These are phyloP conservation scores for Meriones unguiculatus DNA, from an alignment of 2,113 vertebrate genomes.

Conservation along the genomic window DNA sequence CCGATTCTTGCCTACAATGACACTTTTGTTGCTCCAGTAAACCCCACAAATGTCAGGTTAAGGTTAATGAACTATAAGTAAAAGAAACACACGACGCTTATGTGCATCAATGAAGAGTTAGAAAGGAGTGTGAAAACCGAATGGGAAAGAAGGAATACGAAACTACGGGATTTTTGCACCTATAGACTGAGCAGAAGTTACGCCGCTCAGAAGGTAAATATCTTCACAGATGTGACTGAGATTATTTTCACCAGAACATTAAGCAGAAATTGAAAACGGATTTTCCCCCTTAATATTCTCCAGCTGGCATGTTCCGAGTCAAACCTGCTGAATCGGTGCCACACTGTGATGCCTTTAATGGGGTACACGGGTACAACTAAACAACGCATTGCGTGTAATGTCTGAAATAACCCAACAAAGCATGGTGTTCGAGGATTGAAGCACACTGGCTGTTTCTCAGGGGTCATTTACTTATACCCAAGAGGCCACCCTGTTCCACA, in stretches of 20 bases:
- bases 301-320: conserved; percentile 86
- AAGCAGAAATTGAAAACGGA: conserved; percentile 87
- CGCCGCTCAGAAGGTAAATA: conserved; percentile 81
- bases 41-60: conserved; percentile 75
- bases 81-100: conserved; percentile 73
- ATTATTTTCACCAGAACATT: conserved; percentile 89
- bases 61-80: conserved; percentile 76
- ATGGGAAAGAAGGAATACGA: conserved; percentile 28
- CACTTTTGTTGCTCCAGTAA: conserved; percentile 83
- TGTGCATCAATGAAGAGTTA: conserved; percentile 74
- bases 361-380: conserved; percentile 80
- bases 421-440: conserved; percentile 82
- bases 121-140: conserved; percentile 70
- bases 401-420: conserved; percentile 85
- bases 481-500: conserved; percentile 80
- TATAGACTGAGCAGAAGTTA: conserved; percentile 66
- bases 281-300: conserved; percentile 85
- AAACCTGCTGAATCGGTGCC: conserved; percentile 82
- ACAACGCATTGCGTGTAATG: conserved; percentile 86
- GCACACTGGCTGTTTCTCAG: conserved; percentile 77
- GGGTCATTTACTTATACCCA: conserved; percentile 85
- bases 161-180: conserved; percentile 14
- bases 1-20: conserved; percentile 82
- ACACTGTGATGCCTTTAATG: conserved; percentile 88
- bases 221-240: conserved; percentile 75